Conservation (phyloP, 1,140 invertebrate genomes). For the Stenopsyche tienmushanensis region DNA sequence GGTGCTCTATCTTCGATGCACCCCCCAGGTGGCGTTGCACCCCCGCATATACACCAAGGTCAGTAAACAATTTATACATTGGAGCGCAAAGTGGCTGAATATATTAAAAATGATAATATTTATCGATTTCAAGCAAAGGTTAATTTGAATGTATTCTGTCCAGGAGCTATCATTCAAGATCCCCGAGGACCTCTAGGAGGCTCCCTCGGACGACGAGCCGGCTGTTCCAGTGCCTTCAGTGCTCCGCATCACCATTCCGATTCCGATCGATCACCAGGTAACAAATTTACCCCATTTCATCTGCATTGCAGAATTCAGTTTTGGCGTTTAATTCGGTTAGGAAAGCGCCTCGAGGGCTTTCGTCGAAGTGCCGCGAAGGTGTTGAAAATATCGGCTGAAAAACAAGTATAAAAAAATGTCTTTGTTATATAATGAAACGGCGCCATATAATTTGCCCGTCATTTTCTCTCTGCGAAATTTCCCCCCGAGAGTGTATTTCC, state of each 20-base stretch:
- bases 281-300: background rate
- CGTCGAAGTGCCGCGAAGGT: no score
- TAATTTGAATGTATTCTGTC: background rate
- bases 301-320: background rate
- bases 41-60: constrained; percentile 47
- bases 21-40: constrained; percentile 67
- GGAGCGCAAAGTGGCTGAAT: background rate
- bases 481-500: background rate
- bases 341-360: no score
- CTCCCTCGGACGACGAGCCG: constrained; percentile 51
- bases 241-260: constrained; percentile 46
- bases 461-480: background rate
- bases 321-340: no score
- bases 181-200: constrained; percentile 46
- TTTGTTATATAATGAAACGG: background rate
- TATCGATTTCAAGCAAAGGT: background rate
- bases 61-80: background rate
- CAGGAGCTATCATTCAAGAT: constrained; percentile 22
- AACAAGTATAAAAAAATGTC: background rate
- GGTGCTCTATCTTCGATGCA: constrained; percentile 85
- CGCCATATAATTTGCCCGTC: background rate
- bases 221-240: constrained; percentile 59
- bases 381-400: background rate
- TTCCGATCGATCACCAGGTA: constrained; percentile 30
- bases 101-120: no score